These are phyloP conservation scores for Neocloeon triangulifer DNA, from an alignment of 1,140 invertebrate genomes.

Conservation along the genomic window DNA sequence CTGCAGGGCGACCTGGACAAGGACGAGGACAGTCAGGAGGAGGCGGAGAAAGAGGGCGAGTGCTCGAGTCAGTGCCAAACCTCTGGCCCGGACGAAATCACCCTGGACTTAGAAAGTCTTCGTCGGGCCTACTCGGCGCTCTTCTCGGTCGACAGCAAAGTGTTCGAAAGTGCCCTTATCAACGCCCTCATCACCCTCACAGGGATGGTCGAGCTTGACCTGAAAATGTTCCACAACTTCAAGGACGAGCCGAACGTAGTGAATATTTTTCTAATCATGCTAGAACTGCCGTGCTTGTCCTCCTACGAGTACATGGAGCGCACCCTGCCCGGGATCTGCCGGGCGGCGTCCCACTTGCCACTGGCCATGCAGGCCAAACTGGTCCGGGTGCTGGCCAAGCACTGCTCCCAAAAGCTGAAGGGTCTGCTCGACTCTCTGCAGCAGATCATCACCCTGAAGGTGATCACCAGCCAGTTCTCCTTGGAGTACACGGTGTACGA, in stretches of 20 bases:
- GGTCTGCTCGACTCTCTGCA: slow-evolving; percentile 58
- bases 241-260: slow-evolving; percentile 25
- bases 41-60: slow-evolving; percentile 6
- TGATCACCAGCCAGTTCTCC: slow-evolving; percentile 51
- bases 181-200: slow-evolving; percentile 52
- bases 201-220: slow-evolving; percentile 46
- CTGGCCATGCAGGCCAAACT: slow-evolving; percentile 56
- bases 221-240: slow-evolving; percentile 28
- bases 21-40: slow-evolving; percentile 43
- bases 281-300: slow-evolving; percentile 66
- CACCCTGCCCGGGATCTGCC: slow-evolving; percentile 57
- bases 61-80: neutral
- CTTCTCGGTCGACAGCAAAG: slow-evolving; percentile 22
- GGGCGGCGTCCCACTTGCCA: slow-evolving; percentile 47
- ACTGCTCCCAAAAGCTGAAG: slow-evolving; percentile 41
- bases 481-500: slow-evolving; percentile 60
- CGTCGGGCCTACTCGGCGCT: slow-evolving; percentile 36
- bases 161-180: slow-evolving; percentile 49
- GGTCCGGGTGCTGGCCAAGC: slow-evolving; percentile 51
- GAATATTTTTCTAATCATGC: slow-evolving; percentile 67
- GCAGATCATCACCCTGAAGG: slow-evolving; percentile 57
- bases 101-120: slow-evolving; percentile 33
- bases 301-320: slow-evolving; percentile 59
- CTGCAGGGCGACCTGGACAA: slow-evolving; percentile 63
- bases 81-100: slow-evolving; percentile 17